These are phyloP conservation scores for Aphelenchoides fujianensis DNA, from an alignment of 1,140 invertebrate species.

Conservation along the genomic window DNA sequence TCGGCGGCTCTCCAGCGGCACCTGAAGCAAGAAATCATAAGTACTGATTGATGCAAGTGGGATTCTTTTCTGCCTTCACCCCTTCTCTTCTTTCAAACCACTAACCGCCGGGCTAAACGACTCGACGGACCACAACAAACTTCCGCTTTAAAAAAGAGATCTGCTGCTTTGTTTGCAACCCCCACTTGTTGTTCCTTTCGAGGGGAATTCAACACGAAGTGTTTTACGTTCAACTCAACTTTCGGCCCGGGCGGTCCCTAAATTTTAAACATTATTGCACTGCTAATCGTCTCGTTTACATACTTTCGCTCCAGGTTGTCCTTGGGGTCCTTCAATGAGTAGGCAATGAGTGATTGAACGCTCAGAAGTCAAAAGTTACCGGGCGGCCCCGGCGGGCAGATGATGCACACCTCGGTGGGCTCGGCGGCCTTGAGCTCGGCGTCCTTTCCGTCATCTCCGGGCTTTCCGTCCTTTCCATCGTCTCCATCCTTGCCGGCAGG, in stretches of 20 bases:
- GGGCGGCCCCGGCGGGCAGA: conserved; percentile 58
- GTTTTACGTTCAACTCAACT: too few relatives aligned
- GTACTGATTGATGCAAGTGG: too few relatives aligned
- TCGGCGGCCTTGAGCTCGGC: conserved; percentile 51
- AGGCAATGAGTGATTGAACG: background rate
- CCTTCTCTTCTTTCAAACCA: too few relatives aligned
- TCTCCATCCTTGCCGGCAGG: conserved; percentile 51
- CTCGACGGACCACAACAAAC: too few relatives aligned
- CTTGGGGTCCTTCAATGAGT: background rate
- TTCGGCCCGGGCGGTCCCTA: conserved; percentile 52
- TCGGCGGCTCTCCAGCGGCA: conserved; percentile 40
- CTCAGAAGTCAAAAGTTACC: conserved; percentile 30
- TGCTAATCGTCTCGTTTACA: background rate
- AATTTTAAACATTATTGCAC: background rate
- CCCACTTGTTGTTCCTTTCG: too few relatives aligned
- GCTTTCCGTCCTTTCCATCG: conserved; percentile 60
- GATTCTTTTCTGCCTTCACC: too few relatives aligned
- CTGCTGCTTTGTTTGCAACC: too few relatives aligned
- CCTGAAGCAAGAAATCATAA: too few relatives aligned
- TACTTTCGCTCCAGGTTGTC: background rate
- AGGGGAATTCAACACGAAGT: too few relatives aligned
- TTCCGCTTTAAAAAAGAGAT: too few relatives aligned
- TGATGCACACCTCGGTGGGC: conserved; percentile 51
- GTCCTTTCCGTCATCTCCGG: conserved; percentile 57
- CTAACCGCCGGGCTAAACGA: too few relatives aligned